Conservation (phyloP, 2,888 invertebrate genomes). For the Pristionchus entomophagus region DNA sequence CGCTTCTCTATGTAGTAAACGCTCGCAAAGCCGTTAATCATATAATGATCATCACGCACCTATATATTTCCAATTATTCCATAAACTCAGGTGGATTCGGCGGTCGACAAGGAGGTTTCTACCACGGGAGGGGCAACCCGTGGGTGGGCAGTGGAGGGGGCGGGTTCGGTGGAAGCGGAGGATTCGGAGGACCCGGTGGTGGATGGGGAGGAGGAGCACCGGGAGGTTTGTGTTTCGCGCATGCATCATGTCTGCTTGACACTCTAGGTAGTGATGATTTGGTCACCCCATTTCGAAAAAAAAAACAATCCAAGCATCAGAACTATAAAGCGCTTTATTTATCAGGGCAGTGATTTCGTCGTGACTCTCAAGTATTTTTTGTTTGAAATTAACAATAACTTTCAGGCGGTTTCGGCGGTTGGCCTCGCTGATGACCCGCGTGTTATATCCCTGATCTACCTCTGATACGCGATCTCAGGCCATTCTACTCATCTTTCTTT, state of each 20-base stretch:
- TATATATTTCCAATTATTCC: too few relatives aligned
- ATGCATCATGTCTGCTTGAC: neutral
- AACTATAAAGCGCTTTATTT: too few relatives aligned
- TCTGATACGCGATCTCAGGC: neutral
- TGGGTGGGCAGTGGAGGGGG: neutral
- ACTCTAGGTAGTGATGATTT: too few relatives aligned
- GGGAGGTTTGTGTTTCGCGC: neutral
- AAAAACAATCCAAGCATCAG: too few relatives aligned
- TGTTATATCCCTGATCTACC: neutral
- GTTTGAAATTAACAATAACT: neutral
- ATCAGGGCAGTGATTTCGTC: too few relatives aligned
- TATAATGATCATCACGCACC: too few relatives aligned
- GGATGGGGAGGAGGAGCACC: conserved; percentile 11
- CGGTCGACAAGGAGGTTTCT: too few relatives aligned
- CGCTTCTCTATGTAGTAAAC: too few relatives aligned
- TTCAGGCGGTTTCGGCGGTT: conserved; percentile 17
- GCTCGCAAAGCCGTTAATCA: too few relatives aligned
- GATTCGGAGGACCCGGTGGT: neutral
- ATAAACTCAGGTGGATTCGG: too few relatives aligned
- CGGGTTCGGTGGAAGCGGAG: neutral
- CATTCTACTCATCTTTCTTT: neutral
- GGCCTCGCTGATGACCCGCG: neutral
- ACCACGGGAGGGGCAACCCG: neutral
- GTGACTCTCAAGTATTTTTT: too few relatives aligned
- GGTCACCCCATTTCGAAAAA: too few relatives aligned